Evolutionary conservation across 2,888 invertebrate species (phyloP), one percentile per base, ranked within the genome.

Genomic region (Acrobasis suavella): DNA sequence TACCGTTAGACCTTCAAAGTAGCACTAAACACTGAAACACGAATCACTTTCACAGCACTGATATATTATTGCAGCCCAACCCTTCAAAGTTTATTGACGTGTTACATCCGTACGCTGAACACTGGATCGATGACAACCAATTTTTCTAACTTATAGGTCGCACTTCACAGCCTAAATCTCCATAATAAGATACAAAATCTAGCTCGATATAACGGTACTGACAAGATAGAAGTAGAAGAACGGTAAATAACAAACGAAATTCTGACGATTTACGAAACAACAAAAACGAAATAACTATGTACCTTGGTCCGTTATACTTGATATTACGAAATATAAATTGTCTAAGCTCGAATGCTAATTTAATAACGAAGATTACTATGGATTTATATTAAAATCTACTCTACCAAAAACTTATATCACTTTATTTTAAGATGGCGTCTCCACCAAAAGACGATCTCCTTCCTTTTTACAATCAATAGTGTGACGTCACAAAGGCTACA

Each of bases 291-390:
- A 93, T 93, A 93, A 81, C 77, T 73, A 78, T 92, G 86, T 94
- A 96, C 96, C 95, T 95, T 95, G 95, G 96, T 96, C 95, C 95
- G 95, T 95, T 94, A 95, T 94, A 94, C 94, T 95, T 94, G 94
- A 94, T 95, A 93, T 90, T 76, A 82, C 75, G 71, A 76, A 82
- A 81, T 83, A 79, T 84, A 85, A 87, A 87, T 78, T 83, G 83
- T 77, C 77, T 85, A 84, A 87, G 82, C 83, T 81, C 82, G 81
- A 87, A 86, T 82, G 74, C 81, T 85, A 85, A 80, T 80, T 81
- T 82, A 83, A 80, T 82, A 84, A 80, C 76, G 75, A 80, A 79
- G 92, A 92, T 92, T 90, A 91, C 91, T 92, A 88, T 82, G 83
- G 91, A 91, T 92, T 91, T 89, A 82, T 78, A 85, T 80, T 87